phyloP scores from a whole-genome alignment of 2,797 vertebrate species.

The Acipenser oxyrinchus region DNA sequence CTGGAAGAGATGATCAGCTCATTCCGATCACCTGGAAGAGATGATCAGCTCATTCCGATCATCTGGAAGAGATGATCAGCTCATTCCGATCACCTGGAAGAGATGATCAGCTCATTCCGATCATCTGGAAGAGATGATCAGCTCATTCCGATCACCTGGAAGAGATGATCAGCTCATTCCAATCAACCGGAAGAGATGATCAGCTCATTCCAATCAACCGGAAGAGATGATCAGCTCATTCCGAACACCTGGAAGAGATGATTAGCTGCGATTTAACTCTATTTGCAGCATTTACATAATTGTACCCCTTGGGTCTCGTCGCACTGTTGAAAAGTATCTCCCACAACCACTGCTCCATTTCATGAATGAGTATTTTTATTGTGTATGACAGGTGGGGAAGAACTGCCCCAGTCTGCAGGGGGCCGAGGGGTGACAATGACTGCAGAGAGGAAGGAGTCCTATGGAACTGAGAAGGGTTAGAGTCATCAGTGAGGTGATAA shows the following conservation, averaged over 20 bases:
- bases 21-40: too few species aligned
- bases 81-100: too few species aligned
- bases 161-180: too few species aligned
- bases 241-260: conserved; percentile 29
- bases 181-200: too few species aligned
- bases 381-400: conserved; percentile 1
- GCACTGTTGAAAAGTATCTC: neutral
- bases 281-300: conserved; percentile 15
- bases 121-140: too few species aligned
- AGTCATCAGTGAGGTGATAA: neutral
- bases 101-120: too few species aligned
- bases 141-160: too few species aligned
- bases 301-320: conserved; percentile 4
- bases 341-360: neutral
- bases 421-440: neutral
- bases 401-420: neutral
- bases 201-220: too few species aligned
- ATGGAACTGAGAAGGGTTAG: neutral
- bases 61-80: too few species aligned
- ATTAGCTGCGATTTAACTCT: conserved; percentile 29
- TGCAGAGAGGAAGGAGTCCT: too few species aligned
- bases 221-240: conserved; percentile 19
- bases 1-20: too few species aligned
- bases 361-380: conserved; percentile 6
- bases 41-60: too few species aligned